Conservation (phyloP, 1,140 invertebrate genomes). For the Radopholus similis region DNA sequence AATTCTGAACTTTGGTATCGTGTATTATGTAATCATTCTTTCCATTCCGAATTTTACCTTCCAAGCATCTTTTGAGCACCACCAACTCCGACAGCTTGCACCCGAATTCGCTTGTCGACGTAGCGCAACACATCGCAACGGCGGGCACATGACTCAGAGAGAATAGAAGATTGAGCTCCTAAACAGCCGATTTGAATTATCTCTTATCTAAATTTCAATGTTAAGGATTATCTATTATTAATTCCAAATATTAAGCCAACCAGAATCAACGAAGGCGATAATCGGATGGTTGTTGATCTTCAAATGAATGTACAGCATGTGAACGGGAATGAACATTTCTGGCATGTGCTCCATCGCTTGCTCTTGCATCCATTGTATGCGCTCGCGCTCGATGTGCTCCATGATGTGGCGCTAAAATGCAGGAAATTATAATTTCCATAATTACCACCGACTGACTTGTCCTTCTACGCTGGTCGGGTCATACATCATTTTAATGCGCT, state of each 20-base stretch:
- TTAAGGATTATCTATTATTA: not conserved
- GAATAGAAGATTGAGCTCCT: slow-evolving; percentile 64
- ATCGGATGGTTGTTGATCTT: slow-evolving; percentile 41
- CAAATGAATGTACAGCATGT: slow-evolving; percentile 48
- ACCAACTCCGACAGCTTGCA: slow-evolving; percentile 84
- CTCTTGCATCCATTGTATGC: slow-evolving; percentile 26
- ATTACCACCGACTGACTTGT: not conserved
- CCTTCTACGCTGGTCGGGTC: slow-evolving; percentile 34
- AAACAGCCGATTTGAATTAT: not conserved
- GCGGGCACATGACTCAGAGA: slow-evolving; percentile 66
- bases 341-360: slow-evolving; percentile 36
- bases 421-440: not conserved
- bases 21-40: not conserved
- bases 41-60: not conserved
- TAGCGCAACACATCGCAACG: slow-evolving; percentile 90
- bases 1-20: slow-evolving; percentile 48
- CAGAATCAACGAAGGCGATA: slow-evolving; percentile 42
- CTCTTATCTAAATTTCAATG: not conserved
- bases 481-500: slow-evolving; percentile 19
- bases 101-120: slow-evolving; percentile 87
- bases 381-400: slow-evolving; percentile 26
- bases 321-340: slow-evolving; percentile 32
- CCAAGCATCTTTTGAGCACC: slow-evolving; percentile 74
- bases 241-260: slow-evolving; percentile 4
- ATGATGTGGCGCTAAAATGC: slow-evolving; percentile 24